Base-by-base conservation (phyloP, 1,140 invertebrate species). In the Pseudachorutes palmiensis region DNA sequence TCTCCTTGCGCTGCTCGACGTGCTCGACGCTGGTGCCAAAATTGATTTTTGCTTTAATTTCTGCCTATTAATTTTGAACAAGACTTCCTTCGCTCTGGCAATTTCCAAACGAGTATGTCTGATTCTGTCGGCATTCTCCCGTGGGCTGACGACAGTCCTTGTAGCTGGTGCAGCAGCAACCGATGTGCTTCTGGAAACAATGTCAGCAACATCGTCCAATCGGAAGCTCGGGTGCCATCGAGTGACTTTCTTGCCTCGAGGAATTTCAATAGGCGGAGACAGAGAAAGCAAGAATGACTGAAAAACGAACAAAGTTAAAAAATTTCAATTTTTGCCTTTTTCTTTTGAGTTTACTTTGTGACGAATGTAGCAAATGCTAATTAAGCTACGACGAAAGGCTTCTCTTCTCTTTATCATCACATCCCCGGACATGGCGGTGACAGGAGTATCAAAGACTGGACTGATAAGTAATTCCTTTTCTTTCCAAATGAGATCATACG, bases 191-290 rank as follows among this genome's bases (percentile, higher is more conserved):
- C n/a, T n/a, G n/a, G n/a, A n/a, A n/a, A n/a, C n/a, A n/a, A n/a
- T n/a, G n/a, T 24, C 86, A 28, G 87, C 85, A 51, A 94, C 85
- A 71, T 82, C 83, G 75, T 96, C 92, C 5, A 96, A 76, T 74
- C 87, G 84, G 78, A 97, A 97, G 68, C 87, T 85, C 1, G 93
- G 91, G 84, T 97, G 93, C 92, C 93, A 97, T 49, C 91, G 83
- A 1, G 85, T 88, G 22, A 97, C 79, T 31, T 31, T 31, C 74
- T 88, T 87, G 14, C 86, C 81, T 74, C 86, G 84, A 1, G 85
- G 80, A 36, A 93, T 84, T 3, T 81, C 75, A 75, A 95, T 83
- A 2, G 90, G 89, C 33, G 85, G 85, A 61, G 87, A 84, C 48
- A 94, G 77, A 32, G 80, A 82, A 5, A 79, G 75, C 2, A 95